phyloP scores from a whole-genome alignment of 1,140 invertebrate genomes.

The Muscidifurax raptorellus region DNA sequence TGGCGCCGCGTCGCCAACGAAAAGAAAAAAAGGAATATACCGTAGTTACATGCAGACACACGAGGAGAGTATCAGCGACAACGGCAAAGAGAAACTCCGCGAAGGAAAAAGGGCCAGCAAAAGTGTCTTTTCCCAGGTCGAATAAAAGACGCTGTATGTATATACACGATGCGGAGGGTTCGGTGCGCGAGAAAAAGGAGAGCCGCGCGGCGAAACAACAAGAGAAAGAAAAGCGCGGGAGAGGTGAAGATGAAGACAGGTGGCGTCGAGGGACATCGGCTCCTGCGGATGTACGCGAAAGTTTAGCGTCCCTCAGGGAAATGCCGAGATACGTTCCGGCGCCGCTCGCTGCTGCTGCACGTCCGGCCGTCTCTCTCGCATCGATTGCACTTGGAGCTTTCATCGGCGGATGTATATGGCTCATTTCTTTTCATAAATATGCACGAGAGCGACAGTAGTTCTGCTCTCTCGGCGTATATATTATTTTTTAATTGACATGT shows the following conservation, averaged over 20 bases:
- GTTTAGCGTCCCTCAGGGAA: constrained; percentile 49
- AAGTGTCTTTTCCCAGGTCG: not conserved
- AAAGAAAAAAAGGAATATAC: not conserved
- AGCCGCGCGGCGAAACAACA: not conserved
- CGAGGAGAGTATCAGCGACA: not conserved
- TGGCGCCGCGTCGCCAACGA: no score
- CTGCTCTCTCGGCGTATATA: no score
- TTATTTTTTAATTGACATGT: no score
- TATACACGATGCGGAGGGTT: not conserved
- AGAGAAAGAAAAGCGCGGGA: not conserved
- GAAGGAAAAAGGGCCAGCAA: not conserved
- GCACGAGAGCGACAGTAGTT: not conserved
- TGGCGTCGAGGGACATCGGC: constrained; percentile 44
- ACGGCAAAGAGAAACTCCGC: not conserved
- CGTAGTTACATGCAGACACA: no score
- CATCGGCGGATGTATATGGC: not conserved
- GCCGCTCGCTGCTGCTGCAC: not conserved
- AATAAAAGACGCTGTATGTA: not conserved
- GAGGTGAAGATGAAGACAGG: constrained; percentile 45
- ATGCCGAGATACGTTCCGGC: constrained; percentile 29
- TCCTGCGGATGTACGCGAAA: constrained; percentile 36
- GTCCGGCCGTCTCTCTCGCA: constrained; percentile 23
- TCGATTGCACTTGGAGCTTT: constrained; percentile 30
- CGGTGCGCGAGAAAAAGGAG: constrained; percentile 12
- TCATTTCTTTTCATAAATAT: constrained; percentile 20